Evolutionary conservation across 2,797 vertebrate species (phyloP), one percentile per base, ranked within the genome.

Genomic region (Cetoscarus ocellatus): DNA sequence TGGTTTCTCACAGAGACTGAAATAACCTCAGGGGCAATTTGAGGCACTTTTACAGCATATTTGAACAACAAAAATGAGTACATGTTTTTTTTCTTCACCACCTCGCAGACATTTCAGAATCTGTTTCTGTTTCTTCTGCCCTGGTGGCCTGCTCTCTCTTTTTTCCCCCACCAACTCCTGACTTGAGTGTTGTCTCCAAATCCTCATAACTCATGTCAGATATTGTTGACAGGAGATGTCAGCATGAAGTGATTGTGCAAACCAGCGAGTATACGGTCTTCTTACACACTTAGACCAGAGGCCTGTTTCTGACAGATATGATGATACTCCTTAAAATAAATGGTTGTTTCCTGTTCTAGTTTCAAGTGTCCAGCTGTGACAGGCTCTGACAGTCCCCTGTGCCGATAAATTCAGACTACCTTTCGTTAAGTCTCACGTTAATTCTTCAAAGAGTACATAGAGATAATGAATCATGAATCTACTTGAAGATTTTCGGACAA

Each of bases 11-110:
- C 79, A 69, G 73, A 80, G 82, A 78, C 75, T 61, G 67, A 93
- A 92, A 93, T 89, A 91, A 88, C 86, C 87, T 38, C 27, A 8
- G 53, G 73, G 79, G 82, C 69, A 82, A 79, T 92, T 87, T 77
- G 75, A 88, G 83, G 86, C 77, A 74, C 82, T 85, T 92, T 86
- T 82, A 86, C 70, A 61, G 75, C 79, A 77, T 85, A 88, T 85
- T 86, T 90, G 75, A 84, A 80, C 61, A 54, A 67, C 52, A 34
- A 80, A 86, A 87, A 88, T 51, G 76, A 81, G 72, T 48, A 15
- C 27, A 42, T 27, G 55, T 51, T 67, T 73, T 75, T 70, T 58
- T 62, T 8, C 70, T 82, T 85, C 61, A 77, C 89, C 77, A 80
- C 74, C 80, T 88, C 51, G 15, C 82, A 91, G 89, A 85, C 83